phyloP scores from a whole-genome alignment of 2,797 vertebrate species.

The Spinus olivaceus region DNA sequence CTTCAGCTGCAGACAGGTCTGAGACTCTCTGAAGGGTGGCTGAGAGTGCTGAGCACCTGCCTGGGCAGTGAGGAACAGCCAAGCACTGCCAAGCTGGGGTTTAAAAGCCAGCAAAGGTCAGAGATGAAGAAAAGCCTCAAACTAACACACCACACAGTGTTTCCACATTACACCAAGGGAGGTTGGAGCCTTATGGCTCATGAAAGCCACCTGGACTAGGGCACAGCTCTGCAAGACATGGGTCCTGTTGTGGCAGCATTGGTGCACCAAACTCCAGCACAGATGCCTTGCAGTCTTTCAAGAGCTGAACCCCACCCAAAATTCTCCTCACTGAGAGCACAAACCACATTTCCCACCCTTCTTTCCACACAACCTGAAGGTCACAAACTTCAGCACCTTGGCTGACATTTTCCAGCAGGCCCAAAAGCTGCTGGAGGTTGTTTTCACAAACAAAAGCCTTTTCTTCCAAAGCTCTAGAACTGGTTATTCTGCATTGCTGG shows the following conservation, averaged over 20 bases:
- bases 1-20: neutral
- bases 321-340: neutral
- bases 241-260: neutral
- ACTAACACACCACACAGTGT: rapidly evolving
- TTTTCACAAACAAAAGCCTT: neutral
- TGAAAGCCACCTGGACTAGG: rapidly evolving
- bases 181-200: neutral
- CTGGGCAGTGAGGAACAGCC: neutral
- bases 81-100: neutral
- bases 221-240: neutral
- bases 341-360: neutral
- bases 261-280: neutral
- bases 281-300: rapidly evolving
- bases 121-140: neutral
- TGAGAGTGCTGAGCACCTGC: rapidly evolving
- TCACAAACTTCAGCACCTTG: neutral
- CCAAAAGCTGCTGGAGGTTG: neutral
- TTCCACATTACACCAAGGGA: neutral
- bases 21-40: neutral
- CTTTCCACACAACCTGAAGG: neutral
- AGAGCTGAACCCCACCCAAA: neutral
- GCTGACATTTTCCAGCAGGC: neutral
- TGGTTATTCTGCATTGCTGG: neutral
- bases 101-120: neutral
- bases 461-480: neutral